Base-by-base conservation (phyloP, 2,797 vertebrate genomes). In the Leuciscus waleckii region DNA sequence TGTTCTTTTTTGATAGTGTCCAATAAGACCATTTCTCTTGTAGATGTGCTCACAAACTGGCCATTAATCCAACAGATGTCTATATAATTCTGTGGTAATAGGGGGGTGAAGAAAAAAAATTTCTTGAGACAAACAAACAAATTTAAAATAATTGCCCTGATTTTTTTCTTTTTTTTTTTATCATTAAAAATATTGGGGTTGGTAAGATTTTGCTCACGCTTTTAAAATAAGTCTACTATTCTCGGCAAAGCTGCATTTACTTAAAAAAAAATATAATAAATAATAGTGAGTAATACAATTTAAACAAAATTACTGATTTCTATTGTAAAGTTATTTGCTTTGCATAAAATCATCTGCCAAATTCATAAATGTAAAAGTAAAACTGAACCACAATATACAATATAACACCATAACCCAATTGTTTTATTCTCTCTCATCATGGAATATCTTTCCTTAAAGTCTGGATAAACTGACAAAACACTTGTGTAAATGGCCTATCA, bases 1-100 rank as follows among this genome's bases (percentile, higher is more conserved):
- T 81, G n/a, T 81, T 74, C 49, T 69, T 79, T 49, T 85, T 79
- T 61, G 37, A 79, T 79, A 79, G 39, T 41, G 29, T 58, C 43
- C 32, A 70, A 86, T 54, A 77, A 0, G 19, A 67, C 37, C 23
- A 8, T 85, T 79, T 83, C 49, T 75, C 7, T 9, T 26, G 5
- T 46, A 43, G 29, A 73, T 61, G 41, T 35, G 58, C 0, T 2
- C 2, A 65, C 26, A 61, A 41, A 49, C 39, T 67, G 4, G 13
- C 32, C 68, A 37, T 26, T 39, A 26, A 26, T n/a, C 7, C 16
- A 56, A 26, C 23, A 11, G 49, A 85, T 82, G 54, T 87, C 71
- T 29, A 32, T 77, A 71, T 81, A 67, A 87, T 85, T 65, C 73
- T 29, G 13, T 6, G 41, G 51, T 21, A 21, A 54, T 54, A 19